Evolutionary conservation across 1,140 invertebrate genomes (phyloP).

Genomic region (Monochamus saltuarius): DNA sequence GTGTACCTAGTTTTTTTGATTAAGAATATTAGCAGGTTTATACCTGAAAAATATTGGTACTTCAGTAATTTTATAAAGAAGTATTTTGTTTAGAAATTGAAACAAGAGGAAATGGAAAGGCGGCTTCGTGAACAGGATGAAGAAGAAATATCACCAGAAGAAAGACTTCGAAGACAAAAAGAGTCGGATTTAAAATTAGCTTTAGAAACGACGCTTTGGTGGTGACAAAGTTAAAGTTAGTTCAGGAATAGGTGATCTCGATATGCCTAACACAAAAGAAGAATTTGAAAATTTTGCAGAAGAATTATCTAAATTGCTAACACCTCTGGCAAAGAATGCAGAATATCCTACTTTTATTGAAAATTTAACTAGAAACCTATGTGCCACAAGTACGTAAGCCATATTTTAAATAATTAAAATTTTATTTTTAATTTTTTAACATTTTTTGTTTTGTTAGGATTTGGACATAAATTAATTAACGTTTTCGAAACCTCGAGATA

Average conservation of each 20-base stretch:
- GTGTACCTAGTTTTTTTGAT: too few relatives aligned
- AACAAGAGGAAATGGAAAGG: slow-evolving; percentile 45
- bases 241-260: slow-evolving; percentile 64
- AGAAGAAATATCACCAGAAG: slow-evolving; percentile 71
- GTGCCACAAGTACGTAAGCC: slow-evolving; percentile 70
- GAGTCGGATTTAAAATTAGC: slow-evolving; percentile 82
- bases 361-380: slow-evolving; percentile 75
- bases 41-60: background rate
- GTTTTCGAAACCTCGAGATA: too few relatives aligned
- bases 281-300: slow-evolving; percentile 80
- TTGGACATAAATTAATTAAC: too few relatives aligned
- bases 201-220: slow-evolving; percentile 75
- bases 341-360: slow-evolving; percentile 78
- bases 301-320: slow-evolving; percentile 71
- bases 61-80: background rate
- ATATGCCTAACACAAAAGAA: slow-evolving; percentile 69
- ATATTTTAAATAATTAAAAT: too few relatives aligned
- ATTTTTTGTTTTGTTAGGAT: too few relatives aligned
- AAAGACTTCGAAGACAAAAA: slow-evolving; percentile 73
- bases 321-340: slow-evolving; percentile 65
- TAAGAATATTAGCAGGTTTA: background rate
- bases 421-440: too few relatives aligned
- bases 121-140: slow-evolving; percentile 43
- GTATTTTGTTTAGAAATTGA: slow-evolving; percentile 37
- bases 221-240: slow-evolving; percentile 52